Conservation (phyloP, 1,140 invertebrate genomes). For the Leptinotarsa undecemlineata region DNA sequence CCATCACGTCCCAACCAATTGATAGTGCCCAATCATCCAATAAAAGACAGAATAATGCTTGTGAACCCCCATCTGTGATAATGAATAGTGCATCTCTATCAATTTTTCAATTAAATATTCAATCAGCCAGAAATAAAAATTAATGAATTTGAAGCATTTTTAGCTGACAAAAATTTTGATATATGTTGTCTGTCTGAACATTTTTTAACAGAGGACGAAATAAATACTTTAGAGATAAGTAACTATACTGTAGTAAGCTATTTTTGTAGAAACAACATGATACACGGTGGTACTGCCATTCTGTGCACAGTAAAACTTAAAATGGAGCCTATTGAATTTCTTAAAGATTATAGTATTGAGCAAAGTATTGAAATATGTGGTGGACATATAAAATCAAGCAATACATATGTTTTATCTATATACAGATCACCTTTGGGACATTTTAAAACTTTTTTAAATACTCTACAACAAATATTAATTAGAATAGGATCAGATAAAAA, state of each 20-base stretch:
- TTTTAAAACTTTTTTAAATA: neutral
- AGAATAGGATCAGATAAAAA: neutral
- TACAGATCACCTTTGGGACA: neutral
- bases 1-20: too few relatives aligned
- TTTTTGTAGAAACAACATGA: neutral
- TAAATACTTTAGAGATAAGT: too few relatives aligned
- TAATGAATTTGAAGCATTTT: too few relatives aligned
- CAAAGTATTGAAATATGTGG: neutral
- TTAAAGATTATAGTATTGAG: neutral
- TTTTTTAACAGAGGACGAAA: too few relatives aligned
- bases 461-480: neutral
- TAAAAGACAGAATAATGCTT: too few relatives aligned
- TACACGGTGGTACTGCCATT: neutral
- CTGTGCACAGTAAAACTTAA: neutral
- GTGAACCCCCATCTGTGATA: too few relatives aligned
- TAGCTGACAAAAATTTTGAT: too few relatives aligned
- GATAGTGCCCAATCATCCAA: too few relatives aligned
- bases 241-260: neutral
- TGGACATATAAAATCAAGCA: neutral
- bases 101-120: too few relatives aligned
- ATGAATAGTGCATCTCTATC: too few relatives aligned
- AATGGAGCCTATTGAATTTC: neutral
- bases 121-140: too few relatives aligned
- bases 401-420: neutral
- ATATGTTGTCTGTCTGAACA: too few relatives aligned